Conservation (phyloP, 2,113 vertebrate species). For the Centrocercus urophasianus region DNA sequence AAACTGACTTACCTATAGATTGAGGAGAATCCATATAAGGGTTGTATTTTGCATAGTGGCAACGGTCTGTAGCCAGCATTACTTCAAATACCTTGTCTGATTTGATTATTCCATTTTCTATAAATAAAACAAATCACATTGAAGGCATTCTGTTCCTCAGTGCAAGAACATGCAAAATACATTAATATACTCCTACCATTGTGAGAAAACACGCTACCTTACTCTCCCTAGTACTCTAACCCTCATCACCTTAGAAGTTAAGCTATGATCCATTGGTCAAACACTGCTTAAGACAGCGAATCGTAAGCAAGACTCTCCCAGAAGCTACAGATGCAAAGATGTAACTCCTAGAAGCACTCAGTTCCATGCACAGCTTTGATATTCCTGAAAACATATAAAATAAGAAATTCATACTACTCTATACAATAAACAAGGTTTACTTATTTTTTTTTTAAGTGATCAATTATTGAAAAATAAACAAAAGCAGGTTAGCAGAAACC, state of each 20-base stretch:
- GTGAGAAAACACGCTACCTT: background rate
- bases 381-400: background rate
- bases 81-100: constrained; percentile 98
- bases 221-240: background rate
- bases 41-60: constrained; percentile 95
- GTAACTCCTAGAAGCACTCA: background rate
- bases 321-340: background rate
- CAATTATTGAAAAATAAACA: background rate
- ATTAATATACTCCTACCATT: background rate
- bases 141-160: background rate
- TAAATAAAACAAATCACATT: constrained; percentile 35
- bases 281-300: background rate
- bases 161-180: background rate
- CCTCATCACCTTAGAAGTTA: background rate
- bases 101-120: constrained; percentile 99
- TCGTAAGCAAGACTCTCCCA: background rate
- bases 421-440: background rate
- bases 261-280: background rate
- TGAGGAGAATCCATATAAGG: constrained; percentile 99
- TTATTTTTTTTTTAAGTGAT: background rate
- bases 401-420: background rate
- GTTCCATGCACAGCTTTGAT: background rate
- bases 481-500: background rate
- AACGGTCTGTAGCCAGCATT: constrained; percentile 95
- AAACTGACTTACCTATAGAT: constrained; percentile 90